Percentiles rank a stretch among this genome's conserved stretches.
Evolutionary conservation across 2,888 invertebrate species (phyloP).

Genomic region (Melieria crassipennis): DNA sequence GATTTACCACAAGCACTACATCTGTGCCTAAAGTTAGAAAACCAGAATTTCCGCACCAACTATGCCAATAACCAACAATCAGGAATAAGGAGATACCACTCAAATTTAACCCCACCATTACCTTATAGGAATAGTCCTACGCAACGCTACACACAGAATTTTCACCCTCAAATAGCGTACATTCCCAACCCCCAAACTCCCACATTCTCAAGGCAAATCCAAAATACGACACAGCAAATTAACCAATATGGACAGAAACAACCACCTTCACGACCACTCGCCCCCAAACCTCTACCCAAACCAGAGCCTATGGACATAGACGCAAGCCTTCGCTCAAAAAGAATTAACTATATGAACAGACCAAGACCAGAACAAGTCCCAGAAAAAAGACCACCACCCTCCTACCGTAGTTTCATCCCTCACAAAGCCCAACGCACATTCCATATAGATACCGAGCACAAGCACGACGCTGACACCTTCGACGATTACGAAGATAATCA

Average conservation of each 20-base stretch:
- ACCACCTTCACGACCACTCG: constrained; percentile 16
- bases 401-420: constrained; percentile 14
- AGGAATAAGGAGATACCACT: constrained; percentile 19
- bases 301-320: constrained; percentile 37
- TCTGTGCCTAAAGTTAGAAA: constrained; percentile 36
- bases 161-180: constrained; percentile 26
- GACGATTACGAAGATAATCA: constrained; percentile 20
- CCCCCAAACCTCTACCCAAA: constrained; percentile 23
- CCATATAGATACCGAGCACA: constrained; percentile 13
- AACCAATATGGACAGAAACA: neutral
- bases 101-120: neutral
- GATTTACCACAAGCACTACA: constrained; percentile 42
- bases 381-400: constrained; percentile 34
- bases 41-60: constrained; percentile 28
- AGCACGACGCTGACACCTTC: neutral
- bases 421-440: constrained; percentile 13
- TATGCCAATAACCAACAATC: constrained; percentile 27
- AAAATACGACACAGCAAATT: constrained; percentile 2
- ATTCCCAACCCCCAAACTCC: constrained; percentile 16
- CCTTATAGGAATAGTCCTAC: constrained; percentile 6
- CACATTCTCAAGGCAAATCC: constrained; percentile 7
- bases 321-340: constrained; percentile 10
- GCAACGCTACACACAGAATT: constrained; percentile 21
- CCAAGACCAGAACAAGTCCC: constrained; percentile 19
- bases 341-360: constrained; percentile 31